phyloP scores from a whole-genome alignment of 2,888 invertebrate genomes.

The Phorcus lineatus region DNA sequence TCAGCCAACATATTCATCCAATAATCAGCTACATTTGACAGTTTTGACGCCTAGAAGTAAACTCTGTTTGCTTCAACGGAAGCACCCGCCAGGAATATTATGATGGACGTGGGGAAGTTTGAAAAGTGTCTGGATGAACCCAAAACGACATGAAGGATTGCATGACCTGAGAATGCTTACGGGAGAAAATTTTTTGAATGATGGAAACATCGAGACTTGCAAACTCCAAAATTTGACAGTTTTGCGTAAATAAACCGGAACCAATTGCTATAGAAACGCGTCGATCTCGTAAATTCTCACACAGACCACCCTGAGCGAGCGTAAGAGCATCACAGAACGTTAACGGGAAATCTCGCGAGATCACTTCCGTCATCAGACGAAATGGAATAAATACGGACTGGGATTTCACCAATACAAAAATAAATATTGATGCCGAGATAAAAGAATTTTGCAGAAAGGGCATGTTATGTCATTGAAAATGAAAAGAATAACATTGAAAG shows the following conservation, averaged over 20 bases:
- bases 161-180: background rate
- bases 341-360: background rate
- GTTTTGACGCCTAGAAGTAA: background rate
- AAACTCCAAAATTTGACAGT: background rate
- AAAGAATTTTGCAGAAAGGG: too few species aligned
- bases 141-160: background rate
- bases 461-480: too few species aligned
- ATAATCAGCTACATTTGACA: background rate
- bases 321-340: background rate
- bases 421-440: too few species aligned
- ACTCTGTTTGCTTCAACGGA: background rate
- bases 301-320: background rate
- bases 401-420: background rate
- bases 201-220: background rate
- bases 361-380: background rate
- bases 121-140: background rate
- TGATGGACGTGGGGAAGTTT: background rate
- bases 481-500: too few species aligned
- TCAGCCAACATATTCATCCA: background rate
- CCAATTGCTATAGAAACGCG: background rate
- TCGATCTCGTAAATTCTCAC: background rate
- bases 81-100: background rate
- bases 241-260: background rate
- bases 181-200: background rate
- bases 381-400: background rate